These are phyloP conservation scores for Pseudochromis fuscus DNA, from an alignment of 2,797 vertebrate species.

Conservation along the genomic window DNA sequence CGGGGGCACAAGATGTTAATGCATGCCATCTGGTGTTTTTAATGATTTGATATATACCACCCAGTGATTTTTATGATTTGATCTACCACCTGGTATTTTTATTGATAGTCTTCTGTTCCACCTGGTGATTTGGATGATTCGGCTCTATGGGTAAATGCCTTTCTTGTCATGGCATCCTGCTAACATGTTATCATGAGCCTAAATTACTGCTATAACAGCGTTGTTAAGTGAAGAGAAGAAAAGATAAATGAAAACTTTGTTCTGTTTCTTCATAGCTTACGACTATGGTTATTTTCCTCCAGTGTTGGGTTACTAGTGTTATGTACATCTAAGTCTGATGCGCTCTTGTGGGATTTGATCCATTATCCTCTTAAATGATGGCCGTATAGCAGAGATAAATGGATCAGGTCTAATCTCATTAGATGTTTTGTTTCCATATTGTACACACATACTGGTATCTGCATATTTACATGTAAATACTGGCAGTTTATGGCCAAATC, in stretches of 20 bases:
- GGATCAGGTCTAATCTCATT: conserved; percentile 85
- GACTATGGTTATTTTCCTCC: conserved; percentile 40
- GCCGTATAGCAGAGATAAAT: conserved; percentile 82
- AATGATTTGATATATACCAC: conserved; percentile 87
- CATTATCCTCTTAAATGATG: conserved; percentile 80
- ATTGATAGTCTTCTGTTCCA: conserved; percentile 87
- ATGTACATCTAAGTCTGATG: conserved; percentile 58
- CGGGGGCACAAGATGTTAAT: conserved; percentile 87
- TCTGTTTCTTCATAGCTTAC: conserved; percentile 42
- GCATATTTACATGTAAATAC: conserved; percentile 82
- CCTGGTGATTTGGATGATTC: conserved; percentile 84
- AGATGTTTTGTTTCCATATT: conserved; percentile 82
- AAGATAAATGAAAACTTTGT: conserved; percentile 65
- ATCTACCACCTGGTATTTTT: conserved; percentile 88
- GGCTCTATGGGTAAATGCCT: conserved; percentile 82
- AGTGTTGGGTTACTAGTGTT: conserved; percentile 35
- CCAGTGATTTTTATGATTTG: conserved; percentile 87
- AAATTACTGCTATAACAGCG: conserved; percentile 74
- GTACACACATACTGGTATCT: conserved; percentile 76
- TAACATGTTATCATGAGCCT: conserved; percentile 78
- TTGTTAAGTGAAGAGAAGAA: conserved; percentile 62
- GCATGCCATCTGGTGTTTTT: conserved; percentile 86
- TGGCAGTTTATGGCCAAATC: conserved; percentile 72
- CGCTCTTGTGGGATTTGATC: conserved; percentile 68
- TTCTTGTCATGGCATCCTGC: conserved; percentile 82